Base-by-base conservation (phyloP, 2,113 vertebrate species). In the Columbina picui region DNA sequence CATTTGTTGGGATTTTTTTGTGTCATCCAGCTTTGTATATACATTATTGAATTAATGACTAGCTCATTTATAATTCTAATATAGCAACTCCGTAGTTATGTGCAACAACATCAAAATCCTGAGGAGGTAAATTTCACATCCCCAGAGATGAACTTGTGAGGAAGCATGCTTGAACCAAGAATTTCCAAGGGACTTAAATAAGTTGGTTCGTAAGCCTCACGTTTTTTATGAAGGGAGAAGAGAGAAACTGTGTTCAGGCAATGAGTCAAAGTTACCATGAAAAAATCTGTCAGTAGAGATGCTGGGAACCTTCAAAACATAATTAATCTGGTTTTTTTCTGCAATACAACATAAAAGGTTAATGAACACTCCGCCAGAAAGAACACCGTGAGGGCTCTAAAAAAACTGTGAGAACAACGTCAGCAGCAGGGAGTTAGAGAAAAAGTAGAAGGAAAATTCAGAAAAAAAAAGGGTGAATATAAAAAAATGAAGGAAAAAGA, bases 221-320 rank as follows among this genome's bases (percentile, higher is more conserved):
- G 21, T 71, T 61, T 63, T 55, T 84, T 89, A 30, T 69, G 47
- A 87, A 78, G 38, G 41, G 87, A 79, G 50, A 91, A 92, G 22
- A 70, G 16, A 55, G 73, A 87, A 95, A n/a, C 34, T 81, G 65
- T 75, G 84, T 60, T 84, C 20, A 53, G 84, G 60, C 91, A 90
- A 74, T 0, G 0, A 43, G 74, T 95, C 57, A 90, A 71, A 91
- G 70, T 75, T 82, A 71, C n/a, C 23, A 55, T 27, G 56, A 84
- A 65, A 79, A 91, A 87, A 91, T 85, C 49, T 92, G 34, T 84
- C 36, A 86, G 50, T 27, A 89, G 45, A 84, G 77, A 50, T 91
- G 43, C 56, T 81, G 32, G 25, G 61, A 91, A 59, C 87, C 69
- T 82, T 87, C 38, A 84, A 49, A 93, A 93, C 52, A 39, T 71